Evolutionary conservation across 2,888 invertebrate genomes (phyloP).

Genomic region (Agrypnus murinus): DNA sequence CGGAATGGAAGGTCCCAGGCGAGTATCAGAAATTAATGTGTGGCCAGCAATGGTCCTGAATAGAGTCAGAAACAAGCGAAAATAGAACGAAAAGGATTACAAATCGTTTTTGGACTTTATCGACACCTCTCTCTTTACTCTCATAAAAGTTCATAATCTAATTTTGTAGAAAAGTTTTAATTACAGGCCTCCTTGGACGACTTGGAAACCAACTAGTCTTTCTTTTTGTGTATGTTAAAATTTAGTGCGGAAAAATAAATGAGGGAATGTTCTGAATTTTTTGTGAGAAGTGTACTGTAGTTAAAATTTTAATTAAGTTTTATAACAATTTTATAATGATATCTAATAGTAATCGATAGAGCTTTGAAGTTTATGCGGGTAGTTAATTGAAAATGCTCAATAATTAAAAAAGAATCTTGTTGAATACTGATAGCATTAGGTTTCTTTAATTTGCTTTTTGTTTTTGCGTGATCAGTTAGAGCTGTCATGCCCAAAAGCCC

Average conservation of each 20-base stretch:
- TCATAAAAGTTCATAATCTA: conserved; percentile 18
- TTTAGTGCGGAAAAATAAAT: no score
- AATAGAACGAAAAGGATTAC: conserved; percentile 37
- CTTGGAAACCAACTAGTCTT: neutral
- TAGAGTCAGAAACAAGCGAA: conserved; percentile 30
- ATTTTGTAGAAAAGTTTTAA: conserved; percentile 16
- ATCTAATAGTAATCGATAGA: no score
- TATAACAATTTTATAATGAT: no score
- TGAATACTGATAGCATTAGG: neutral
- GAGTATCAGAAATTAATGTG: conserved; percentile 63
- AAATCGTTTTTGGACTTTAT: conserved; percentile 36
- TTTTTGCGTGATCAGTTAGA: neutral
- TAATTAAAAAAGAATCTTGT: neutral
- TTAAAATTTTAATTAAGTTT: no score
- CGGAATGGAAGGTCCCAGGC: conserved; percentile 58
- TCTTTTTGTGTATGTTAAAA: no score
- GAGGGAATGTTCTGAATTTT: no score
- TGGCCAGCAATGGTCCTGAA: conserved; percentile 48
- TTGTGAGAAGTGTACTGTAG: no score
- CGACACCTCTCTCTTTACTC: conserved; percentile 23
- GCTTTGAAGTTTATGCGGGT: no score
- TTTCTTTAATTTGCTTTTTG: conserved; percentile 7
- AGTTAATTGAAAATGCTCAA: no score
- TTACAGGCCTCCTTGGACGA: conserved; percentile 1
- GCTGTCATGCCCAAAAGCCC: conserved; percentile 4